Percentiles rank a stretch among this genome's conserved stretches.
These are phyloP conservation scores for Drosophila nannoptera DNA, from an alignment of 1,140 invertebrate species.

Conservation along the genomic window DNA sequence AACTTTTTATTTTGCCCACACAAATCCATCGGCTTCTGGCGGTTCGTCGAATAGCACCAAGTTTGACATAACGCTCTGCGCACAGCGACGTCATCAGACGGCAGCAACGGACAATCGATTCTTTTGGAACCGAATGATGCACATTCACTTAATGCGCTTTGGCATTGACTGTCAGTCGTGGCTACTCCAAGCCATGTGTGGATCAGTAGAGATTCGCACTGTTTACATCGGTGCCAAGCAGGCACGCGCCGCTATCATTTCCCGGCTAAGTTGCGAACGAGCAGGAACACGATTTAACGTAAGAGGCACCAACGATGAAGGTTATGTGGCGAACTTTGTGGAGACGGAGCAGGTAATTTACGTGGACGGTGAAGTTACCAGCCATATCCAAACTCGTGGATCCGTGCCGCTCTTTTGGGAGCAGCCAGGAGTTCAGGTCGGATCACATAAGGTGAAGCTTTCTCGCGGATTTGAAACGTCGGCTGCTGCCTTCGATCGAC, in stretches of 20 bases:
- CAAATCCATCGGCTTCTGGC: conserved; percentile 57
- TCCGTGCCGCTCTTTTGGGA: conserved; percentile 99
- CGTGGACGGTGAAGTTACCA: conserved; percentile 91
- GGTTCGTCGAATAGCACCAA: conserved; percentile 44
- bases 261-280: conserved; percentile 96
- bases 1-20: conserved; percentile 96
- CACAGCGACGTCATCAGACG: conserved; percentile 90
- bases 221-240: conserved; percentile 96
- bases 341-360: conserved; percentile 99
- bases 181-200: conserved; percentile 96
- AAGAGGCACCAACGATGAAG: conserved; percentile 98
- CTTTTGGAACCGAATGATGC: conserved; percentile 97
- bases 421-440: conserved; percentile 99
- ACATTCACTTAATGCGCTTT: conserved; percentile 93
- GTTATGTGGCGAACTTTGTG: conserved; percentile 99
- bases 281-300: conserved; percentile 98
- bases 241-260: conserved; percentile 95
- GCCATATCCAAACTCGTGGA: conserved; percentile 93
- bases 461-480: conserved; percentile 96
- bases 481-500: conserved; percentile 93
- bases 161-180: conserved; percentile 92
- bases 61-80: conserved; percentile 95
- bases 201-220: conserved; percentile 96
- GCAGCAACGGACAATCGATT: conserved; percentile 94
- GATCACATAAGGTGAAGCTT: conserved; percentile 98